Conservation (phyloP, 2,888 invertebrate genomes). For the Drosophila meridiana region DNA sequence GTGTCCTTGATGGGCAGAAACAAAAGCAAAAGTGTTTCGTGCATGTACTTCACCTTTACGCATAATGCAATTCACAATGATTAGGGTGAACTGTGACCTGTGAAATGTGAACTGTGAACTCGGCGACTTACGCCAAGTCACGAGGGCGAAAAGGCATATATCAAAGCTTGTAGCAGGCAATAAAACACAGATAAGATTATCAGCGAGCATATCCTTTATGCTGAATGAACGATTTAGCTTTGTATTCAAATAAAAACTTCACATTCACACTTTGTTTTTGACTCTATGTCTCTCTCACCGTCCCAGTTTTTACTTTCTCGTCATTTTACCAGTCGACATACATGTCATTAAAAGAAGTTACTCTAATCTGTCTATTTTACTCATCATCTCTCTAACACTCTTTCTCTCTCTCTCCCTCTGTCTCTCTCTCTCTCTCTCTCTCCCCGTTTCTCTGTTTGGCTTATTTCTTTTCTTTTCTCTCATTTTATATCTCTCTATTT, state of each 20-base stretch:
- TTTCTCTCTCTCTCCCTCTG: background rate
- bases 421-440: background rate
- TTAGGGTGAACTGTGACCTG: slow-evolving; percentile 18
- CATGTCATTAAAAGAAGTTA: no score
- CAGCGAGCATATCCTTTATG: background rate
- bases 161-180: background rate
- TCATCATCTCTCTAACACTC: no score
- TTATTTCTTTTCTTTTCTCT: no score
- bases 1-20: slow-evolving; percentile 62
- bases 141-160: background rate
- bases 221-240: background rate
- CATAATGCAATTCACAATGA: slow-evolving; percentile 46
- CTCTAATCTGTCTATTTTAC: no score
- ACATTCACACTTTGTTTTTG: background rate
- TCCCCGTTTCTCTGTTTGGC: no score
- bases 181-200: slow-evolving; percentile 10
- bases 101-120: slow-evolving; percentile 11
- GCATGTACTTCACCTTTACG: background rate
- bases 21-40: slow-evolving; percentile 69
- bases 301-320: no score
- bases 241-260: background rate
- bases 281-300: no score
- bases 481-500: no score
- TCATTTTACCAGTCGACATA: no score
- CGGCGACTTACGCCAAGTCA: background rate